Base-by-base conservation (phyloP, 2,888 invertebrate species). In the Oithona nana region DNA sequence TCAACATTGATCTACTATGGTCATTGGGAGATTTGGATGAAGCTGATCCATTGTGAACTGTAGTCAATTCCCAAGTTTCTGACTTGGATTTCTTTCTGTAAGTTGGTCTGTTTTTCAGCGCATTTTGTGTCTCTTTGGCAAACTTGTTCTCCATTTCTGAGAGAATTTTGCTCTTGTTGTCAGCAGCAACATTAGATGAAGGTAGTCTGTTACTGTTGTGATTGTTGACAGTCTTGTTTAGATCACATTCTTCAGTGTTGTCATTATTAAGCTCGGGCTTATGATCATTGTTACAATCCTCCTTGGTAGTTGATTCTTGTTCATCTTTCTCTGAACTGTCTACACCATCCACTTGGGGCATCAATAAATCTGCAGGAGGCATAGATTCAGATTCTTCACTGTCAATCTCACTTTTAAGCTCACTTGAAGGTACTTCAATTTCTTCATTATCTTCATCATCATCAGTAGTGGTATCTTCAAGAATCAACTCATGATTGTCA, bases 141-240 rank as follows among this genome's bases (percentile, higher is more conserved):
- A 62, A 62, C 16, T 29, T 62, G 56, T 55, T 28, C 26, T 62
- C 55, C 62, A 62, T 62, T 28, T 62, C 22, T 29, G 62, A 56
- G 31, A 62, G 49, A 16, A 62, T 13, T 39, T 56, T 62, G 39
- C 31, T 39, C 48, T 56, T 62, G 48, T 62, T 54, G 30, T n/a
- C n/a, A n/a, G n/a, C n/a, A n/a, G n/a, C n/a, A n/a, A n/a, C n/a
- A n/a, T n/a, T n/a, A n/a, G n/a, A n/a, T n/a, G n/a, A n/a, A n/a
- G n/a, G n/a, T n/a, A n/a, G n/a, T n/a, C n/a, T n/a, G n/a, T n/a
- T n/a, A n/a, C n/a, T n/a, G n/a, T n/a, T n/a, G n/a, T n/a, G n/a
- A n/a, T n/a, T n/a, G n/a, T n/a, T n/a, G n/a, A n/a, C n/a, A n/a
- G n/a, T n/a, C n/a, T n/a, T n/a, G n/a, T n/a, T n/a, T n/a, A n/a